These are phyloP conservation scores for Oreocharis arfaki DNA, from an alignment of 2,113 vertebrate genomes.

Conservation along the genomic window DNA sequence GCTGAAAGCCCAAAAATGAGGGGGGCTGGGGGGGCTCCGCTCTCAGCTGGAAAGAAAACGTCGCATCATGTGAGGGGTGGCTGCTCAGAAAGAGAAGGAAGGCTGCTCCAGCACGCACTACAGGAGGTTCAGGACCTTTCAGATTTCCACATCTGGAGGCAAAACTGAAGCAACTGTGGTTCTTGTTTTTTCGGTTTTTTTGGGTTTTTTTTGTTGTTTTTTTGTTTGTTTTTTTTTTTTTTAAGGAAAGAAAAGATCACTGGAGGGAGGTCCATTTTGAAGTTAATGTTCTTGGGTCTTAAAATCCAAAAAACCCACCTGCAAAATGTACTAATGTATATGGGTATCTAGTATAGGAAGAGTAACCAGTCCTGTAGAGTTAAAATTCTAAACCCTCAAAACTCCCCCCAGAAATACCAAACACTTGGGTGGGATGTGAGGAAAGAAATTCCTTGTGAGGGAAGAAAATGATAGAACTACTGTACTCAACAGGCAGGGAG, in stretches of 20 bases:
- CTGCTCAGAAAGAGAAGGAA: not conserved
- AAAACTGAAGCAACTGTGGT: not conserved
- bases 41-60: not conserved
- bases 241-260: too few species aligned
- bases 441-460: not conserved
- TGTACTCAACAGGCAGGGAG: not conserved
- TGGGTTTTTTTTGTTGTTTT: too few species aligned
- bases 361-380: not conserved
- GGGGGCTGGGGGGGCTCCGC: not conserved
- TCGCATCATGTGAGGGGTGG: not conserved
- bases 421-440: not conserved
- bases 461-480: not conserved
- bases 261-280: not conserved
- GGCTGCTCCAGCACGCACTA: not conserved
- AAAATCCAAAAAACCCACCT: not conserved
- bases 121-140: not conserved
- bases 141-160: slow-evolving; percentile 11
- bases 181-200: too few species aligned
- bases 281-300: not conserved
- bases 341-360: not conserved
- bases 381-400: not conserved
- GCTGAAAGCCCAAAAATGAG: not conserved
- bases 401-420: not conserved
- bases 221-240: too few species aligned
- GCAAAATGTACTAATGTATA: not conserved